phyloP scores from a whole-genome alignment of 2,888 invertebrate species.

The Prenolepis imparis region DNA sequence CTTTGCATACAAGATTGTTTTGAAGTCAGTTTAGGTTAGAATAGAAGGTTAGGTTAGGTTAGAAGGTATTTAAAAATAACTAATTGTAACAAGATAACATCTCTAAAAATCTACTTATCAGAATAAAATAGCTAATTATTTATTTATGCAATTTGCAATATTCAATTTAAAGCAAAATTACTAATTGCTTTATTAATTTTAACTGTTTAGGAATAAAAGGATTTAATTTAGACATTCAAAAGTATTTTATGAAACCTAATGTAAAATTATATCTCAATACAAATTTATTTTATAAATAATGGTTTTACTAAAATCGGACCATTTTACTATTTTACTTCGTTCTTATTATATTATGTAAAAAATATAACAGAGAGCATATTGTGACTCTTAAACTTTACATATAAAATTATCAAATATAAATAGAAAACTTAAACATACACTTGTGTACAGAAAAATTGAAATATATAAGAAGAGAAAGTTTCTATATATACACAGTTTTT shows the following conservation, averaged over 20 bases:
- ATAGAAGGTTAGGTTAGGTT: too few species aligned
- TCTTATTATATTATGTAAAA: neutral
- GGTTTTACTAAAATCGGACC: neutral
- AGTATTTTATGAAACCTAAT: neutral
- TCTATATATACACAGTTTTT: neutral
- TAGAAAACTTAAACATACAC: neutral
- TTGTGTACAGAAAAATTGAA: neutral
- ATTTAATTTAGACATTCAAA: neutral
- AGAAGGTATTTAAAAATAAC: too few species aligned
- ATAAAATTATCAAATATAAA: slow-evolving; percentile 8
- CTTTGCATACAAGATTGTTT: neutral
- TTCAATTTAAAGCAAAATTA: neutral
- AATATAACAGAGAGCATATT: slow-evolving; percentile 21
- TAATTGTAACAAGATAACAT: too few species aligned
- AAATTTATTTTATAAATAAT: slow-evolving; percentile 26
- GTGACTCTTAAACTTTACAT: slow-evolving; percentile 8
- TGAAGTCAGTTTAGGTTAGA: slow-evolving; percentile 5
- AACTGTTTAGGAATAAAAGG: neutral
- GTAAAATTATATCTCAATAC: slow-evolving; percentile 19
- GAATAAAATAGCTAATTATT: too few species aligned
- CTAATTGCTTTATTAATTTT: neutral
- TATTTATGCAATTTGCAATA: too few species aligned
- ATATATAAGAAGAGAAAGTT: neutral
- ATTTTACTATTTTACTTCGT: neutral
- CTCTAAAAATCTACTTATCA: neutral